Evolutionary conservation across 2,113 vertebrate genomes (phyloP), one percentile per base, ranked within the genome.

Genomic region (Anguilla japonica): DNA sequence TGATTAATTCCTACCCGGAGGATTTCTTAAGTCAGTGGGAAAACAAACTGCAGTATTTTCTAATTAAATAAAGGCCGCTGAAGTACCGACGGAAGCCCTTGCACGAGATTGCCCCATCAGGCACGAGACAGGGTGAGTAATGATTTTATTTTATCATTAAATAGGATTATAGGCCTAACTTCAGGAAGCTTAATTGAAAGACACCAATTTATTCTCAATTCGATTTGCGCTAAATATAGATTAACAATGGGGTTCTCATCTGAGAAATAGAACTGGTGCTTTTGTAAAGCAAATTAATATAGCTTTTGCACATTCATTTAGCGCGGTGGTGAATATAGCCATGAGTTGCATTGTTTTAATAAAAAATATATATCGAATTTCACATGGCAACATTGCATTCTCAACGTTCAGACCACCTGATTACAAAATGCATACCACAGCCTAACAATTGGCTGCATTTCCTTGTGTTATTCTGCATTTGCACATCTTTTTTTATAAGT

Each of bases 131-230:
- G 83, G 83, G 0, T 89, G 87, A 83, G 80, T 87, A 46, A 50
- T 85, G 87, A 78, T 96, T 96, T 96, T 94, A 95, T 94, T 96
- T 96, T 93, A 95, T 96, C 96, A 96, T 96, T 96, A 96, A 96
- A 96, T 95, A 95, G 95, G 96, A 96, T 96, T 96, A 96, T 95
- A 96, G 94, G 94, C 94, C 95, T 95, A 96, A 95, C 94, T 94
- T 95, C 93, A 93, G 92, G 90, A 93, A 91, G 93, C 92, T 95
- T 96, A 96, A 97, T 96, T 96, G 95, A 96, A 96, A 95, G 95
- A 95, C 95, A 96, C 95, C 95, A 95, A 95, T 96, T 96, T 95
- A 95, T 95, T 94, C 95, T 96, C 96, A 96, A 96, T 96, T 96
- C 95, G 94, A 94, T 96, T 87, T 84, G 95, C 96, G 95, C 94